Base-by-base conservation (phyloP, 2,113 vertebrate species). In the Monarcha castaneiventris region DNA sequence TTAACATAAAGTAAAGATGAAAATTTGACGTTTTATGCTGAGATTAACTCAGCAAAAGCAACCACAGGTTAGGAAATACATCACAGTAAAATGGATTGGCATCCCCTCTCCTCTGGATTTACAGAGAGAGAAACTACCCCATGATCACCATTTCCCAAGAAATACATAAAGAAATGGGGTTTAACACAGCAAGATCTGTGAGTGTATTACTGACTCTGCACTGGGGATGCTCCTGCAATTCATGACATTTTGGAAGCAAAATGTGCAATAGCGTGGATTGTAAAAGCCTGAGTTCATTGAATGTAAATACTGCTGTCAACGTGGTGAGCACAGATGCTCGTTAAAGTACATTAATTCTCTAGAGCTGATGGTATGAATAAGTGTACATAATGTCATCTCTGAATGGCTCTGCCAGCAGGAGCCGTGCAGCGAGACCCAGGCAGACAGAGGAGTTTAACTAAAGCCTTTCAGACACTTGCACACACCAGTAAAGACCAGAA, bases 61-160 rank as follows among this genome's bases (percentile, higher is more conserved):
- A 7, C 13, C 2, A 1, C 1, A 11, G 11, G 33, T 33, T 43
- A 39, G 64, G 56, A 66, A 81, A 33, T 13, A 19, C 3, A 0
- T 67, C 54, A 35, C 52, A 48, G 16, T 33, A 44, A 84, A 80
- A 67, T 6, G 22, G 35, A 43, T 3, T 39, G 19, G 35, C 35
- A 18, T 10, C 43, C 27, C 35, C 26, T 43, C 37, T 7, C n/a
- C 58, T 74, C 67, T 27, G 59, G 48, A 77, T 69, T 80, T 78
- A 67, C 13, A 15, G 51, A 71, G 8, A 71, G 6, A 51, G 15
- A 39, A 67, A 41, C 26, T 16, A 41, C 14, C 33, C 39, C 12
- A 6, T 3, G 9, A 30, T 9, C 66, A 44, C 20, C 20, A 13
- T 33, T 81, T 73, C 22, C 54, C 29, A 61, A 30, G 18, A 75